Conservation (phyloP, 2,888 invertebrate genomes). For the Andrena trimmerana region DNA sequence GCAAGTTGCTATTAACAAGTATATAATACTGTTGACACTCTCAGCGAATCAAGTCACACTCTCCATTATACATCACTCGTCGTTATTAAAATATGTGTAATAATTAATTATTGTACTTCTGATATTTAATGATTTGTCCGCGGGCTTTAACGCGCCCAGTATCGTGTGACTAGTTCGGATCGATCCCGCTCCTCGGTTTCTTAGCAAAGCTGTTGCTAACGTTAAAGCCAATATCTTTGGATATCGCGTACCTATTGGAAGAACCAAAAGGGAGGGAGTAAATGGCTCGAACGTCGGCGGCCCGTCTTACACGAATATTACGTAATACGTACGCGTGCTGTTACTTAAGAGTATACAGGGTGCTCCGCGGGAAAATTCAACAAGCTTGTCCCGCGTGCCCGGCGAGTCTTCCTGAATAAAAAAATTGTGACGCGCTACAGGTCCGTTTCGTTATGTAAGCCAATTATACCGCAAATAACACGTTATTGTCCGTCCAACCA, state of each 20-base stretch:
- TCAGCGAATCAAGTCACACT: slow-evolving; percentile 40
- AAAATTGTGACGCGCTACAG: too few species aligned
- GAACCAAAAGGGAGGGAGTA: not conserved
- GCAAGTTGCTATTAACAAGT: slow-evolving; percentile 30
- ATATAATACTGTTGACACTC: slow-evolving; percentile 65
- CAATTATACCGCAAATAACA: too few species aligned
- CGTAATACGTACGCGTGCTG: slow-evolving; percentile 15
- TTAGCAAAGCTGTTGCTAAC: slow-evolving; percentile 35
- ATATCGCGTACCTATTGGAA: slow-evolving; percentile 10
- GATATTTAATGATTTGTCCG: slow-evolving; percentile 66
- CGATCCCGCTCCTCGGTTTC: slow-evolving; percentile 30
- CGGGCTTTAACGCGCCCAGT: slow-evolving; percentile 52
- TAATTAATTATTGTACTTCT: slow-evolving; percentile 73
- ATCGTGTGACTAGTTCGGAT: slow-evolving; percentile 63
- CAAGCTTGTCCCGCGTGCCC: too few species aligned
- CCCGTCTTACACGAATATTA: slow-evolving; percentile 13
- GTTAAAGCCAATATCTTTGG: slow-evolving; percentile 8
- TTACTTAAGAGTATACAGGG: slow-evolving; percentile 33
- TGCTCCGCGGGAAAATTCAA: too few species aligned
- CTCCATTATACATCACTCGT: slow-evolving; percentile 42
- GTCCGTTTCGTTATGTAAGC: too few species aligned
- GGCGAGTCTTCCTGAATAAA: too few species aligned
- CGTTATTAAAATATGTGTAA: slow-evolving; percentile 61
- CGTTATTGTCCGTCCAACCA: too few species aligned
- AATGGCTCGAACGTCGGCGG: not conserved